A percentile compares a stretch with the other conserved stretches of the same genome.
Conservation (phyloP, 2,113 vertebrate species). For the Hoplias malabaricus region DNA sequence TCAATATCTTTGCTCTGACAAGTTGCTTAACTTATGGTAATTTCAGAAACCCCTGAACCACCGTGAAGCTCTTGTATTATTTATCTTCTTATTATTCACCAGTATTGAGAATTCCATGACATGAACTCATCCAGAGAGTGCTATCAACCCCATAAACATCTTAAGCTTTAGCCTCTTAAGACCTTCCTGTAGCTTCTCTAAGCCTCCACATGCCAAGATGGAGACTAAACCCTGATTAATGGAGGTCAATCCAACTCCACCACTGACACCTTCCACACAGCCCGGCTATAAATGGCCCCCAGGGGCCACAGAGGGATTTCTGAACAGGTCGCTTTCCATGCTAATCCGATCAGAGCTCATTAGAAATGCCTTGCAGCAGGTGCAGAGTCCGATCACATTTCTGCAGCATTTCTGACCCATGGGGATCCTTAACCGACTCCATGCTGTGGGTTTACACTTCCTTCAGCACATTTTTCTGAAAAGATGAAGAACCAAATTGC, state of each 20-base stretch:
- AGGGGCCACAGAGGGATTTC: slow-evolving; percentile 33
- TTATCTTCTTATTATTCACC: no score
- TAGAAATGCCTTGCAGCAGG: slow-evolving; percentile 11
- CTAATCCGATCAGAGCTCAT: slow-evolving; percentile 27
- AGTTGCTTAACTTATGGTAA: no score
- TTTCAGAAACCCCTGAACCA: no score
- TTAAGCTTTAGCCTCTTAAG: not conserved
- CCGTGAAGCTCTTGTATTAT: no score
- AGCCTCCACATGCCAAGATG: not conserved
- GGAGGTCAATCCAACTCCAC: slow-evolving; percentile 10
- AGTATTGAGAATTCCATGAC: not conserved
- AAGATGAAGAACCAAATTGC: no score
- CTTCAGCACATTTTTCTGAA: no score
- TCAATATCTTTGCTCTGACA: no score
- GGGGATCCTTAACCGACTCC: not conserved
- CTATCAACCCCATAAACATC: not conserved
- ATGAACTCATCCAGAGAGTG: not conserved
- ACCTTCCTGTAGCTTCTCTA: not conserved
- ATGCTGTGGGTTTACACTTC: not conserved
- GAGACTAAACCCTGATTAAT: slow-evolving; percentile 13
- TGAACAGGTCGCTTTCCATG: not conserved
- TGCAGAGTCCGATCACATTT: not conserved
- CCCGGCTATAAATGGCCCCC: slow-evolving; percentile 25
- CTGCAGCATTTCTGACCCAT: not conserved
- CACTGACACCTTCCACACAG: slow-evolving; percentile 4